A percentile compares a stretch with the other conserved stretches of the same genome.
These are phyloP conservation scores for Entelurus aequoreus DNA, from an alignment of 2,113 vertebrate species.

Conservation along the genomic window DNA sequence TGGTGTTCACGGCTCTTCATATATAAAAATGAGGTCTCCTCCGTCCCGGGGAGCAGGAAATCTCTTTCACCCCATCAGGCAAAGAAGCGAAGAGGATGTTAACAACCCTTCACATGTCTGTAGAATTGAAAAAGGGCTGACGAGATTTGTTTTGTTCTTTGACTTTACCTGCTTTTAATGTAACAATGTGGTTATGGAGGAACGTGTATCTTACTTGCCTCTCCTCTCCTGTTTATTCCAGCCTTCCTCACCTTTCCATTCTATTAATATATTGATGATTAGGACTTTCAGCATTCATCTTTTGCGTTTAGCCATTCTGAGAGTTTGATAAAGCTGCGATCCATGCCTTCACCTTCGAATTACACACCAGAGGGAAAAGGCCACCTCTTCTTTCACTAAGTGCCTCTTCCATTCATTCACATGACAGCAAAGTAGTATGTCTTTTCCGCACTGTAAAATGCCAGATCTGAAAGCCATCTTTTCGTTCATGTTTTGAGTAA, in stretches of 20 bases:
- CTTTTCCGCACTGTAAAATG: constrained; percentile 66
- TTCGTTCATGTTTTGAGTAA: constrained; percentile 73
- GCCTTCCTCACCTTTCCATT: background rate
- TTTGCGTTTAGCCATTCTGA: constrained; percentile 46
- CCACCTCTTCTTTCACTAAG: constrained; percentile 68
- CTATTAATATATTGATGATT: constrained; percentile 32
- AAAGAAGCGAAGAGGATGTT: constrained; percentile 39
- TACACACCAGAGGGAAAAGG: constrained; percentile 62
- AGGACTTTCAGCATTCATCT: constrained; percentile 32
- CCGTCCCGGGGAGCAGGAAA: constrained; percentile 55
- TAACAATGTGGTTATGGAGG: constrained; percentile 1
- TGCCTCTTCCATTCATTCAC: constrained; percentile 66
- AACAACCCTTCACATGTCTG: constrained; percentile 52
- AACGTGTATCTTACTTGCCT: background rate
- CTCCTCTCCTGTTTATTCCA: background rate
- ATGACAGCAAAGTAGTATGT: constrained; percentile 65
- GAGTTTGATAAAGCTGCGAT: constrained; percentile 56
- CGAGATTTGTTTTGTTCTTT: constrained; percentile 5
- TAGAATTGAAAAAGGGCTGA: constrained; percentile 19
- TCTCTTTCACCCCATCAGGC: constrained; percentile 53
- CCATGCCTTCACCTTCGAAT: constrained; percentile 35
- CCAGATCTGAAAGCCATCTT: constrained; percentile 69
- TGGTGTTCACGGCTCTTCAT: constrained; percentile 69
- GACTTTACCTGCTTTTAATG: constrained; percentile 3
- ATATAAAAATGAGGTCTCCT: constrained; percentile 68